Evolutionary conservation across 2,113 vertebrate genomes (phyloP), one percentile per base, ranked within the genome.

Genomic region (Columba janthina): DNA sequence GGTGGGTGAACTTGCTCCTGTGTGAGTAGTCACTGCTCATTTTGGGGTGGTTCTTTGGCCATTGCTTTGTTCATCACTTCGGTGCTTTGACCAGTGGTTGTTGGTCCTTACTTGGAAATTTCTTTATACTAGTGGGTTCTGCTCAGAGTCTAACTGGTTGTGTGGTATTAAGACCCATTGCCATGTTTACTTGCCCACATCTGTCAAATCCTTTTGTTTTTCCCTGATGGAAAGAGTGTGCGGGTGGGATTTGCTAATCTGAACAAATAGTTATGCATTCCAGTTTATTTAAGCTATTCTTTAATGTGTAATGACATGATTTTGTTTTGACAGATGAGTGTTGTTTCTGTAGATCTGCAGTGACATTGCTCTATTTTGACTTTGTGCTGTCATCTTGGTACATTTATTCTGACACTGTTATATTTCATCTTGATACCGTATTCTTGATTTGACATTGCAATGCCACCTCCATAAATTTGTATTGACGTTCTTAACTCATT

Each of bases 371-470:
- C 36, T 80, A 17, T 86, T 96, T 94, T 95, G 88, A 93, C 96
- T 96, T 93, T 81, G 83, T 72, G 93, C 90, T 96, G 94, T 95
- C 94, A 93, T 44, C 70, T 89, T 50, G 36, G 66, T 94, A 65
- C 90, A 90, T 95, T 96, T 93, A 92, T 96, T 73, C 93, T 90
- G 90, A 93, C 88, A 75, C 76, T 78, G 85, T 61, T 93, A 73
- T 95, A 90, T 96, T 97, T 97, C 76, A 95, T 96, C 84, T 78
- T 87, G 85, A 95, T 96, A 70, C 73, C 61, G 34, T 75, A 89
- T 81, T 95, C 96, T 89, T 90, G 94, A 94, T 95, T 88, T 96
- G 95, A 96, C 95, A 95, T 94, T 93, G 93, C 92, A 87, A 24
- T 93, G 93, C 73, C 88, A 90, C 88, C 80, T 93, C 88, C 96